Evolutionary conservation across 2,113 vertebrate genomes (phyloP), one percentile per base, ranked within the genome.

Genomic region (Atractosteus spatula): DNA sequence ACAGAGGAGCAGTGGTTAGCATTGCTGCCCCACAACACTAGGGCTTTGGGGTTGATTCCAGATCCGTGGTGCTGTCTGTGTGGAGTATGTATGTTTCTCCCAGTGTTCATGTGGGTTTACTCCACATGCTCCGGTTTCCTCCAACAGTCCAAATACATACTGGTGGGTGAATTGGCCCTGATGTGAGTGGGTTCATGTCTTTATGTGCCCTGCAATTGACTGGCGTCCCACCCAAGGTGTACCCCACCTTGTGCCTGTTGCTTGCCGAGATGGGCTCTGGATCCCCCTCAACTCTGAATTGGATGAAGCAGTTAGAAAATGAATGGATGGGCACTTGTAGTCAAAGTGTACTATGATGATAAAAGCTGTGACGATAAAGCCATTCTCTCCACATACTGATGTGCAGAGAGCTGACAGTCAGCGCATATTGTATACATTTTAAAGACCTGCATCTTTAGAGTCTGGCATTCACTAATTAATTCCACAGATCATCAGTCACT

Each of bases 351-450:
- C 29, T 29, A 29, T 29, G 29, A 41, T 56, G n/a, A 8, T 62
- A 69, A 47, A 71, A 7, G 2, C 65, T 41, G 12, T 2, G 54
- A 41, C 10, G 17, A 11, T 70, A 68, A 70, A 1, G 5, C 45
- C 45, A 76, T 76, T 77, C 74, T 5, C 8, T 61, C 75, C 78
- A 79, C 70, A 68, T 71, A 10, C 59, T 70, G 77, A 68, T 68
- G 73, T 71, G 69, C 80, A 74, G 69, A 12, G 63, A 71, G 69
- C 80, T 72, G 69, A 12, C 57, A 71, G 71, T 73, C 74, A 62
- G 71, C 68, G 65, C 71, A 62, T 62, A 70, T 73, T 72, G 80
- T 83, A 80, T 83, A 79, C 82, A 82, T 84, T 77, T 80, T 73
- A 80, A 79, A 82, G 77, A 29, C 17, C 70, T 61, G 55, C 29